phyloP scores from a whole-genome alignment of 2,888 invertebrate genomes.

The Marronus borbonicus region DNA sequence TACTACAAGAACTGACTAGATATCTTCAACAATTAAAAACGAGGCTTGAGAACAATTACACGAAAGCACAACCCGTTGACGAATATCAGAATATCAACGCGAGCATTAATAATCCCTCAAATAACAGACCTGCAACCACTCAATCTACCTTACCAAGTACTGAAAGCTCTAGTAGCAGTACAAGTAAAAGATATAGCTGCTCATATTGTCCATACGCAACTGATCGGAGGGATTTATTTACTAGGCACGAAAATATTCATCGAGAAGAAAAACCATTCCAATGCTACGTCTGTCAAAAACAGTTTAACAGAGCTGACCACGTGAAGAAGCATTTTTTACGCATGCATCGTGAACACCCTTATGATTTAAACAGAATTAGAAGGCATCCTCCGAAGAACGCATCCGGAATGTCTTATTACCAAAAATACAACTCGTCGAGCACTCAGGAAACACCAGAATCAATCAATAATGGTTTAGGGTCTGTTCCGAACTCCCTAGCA shows the following conservation, averaged over 20 bases:
- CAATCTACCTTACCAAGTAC: slow-evolving; percentile 35
- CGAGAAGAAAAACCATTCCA: slow-evolving; percentile 95
- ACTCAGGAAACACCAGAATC: slow-evolving; percentile 61
- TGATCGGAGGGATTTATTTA: slow-evolving; percentile 91
- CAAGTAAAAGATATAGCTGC: slow-evolving; percentile 85
- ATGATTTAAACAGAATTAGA: slow-evolving; percentile 87
- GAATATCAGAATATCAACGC: slow-evolving; percentile 56
- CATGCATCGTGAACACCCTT: slow-evolving; percentile 92
- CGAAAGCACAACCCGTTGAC: slow-evolving; percentile 66
- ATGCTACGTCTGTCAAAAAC: slow-evolving; percentile 93
- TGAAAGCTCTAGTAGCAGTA: slow-evolving; percentile 38
- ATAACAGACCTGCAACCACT: slow-evolving; percentile 44
- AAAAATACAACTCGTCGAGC: slow-evolving; percentile 67
- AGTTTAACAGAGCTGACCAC: slow-evolving; percentile 94
- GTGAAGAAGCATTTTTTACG: slow-evolving; percentile 94
- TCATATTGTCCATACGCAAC: slow-evolving; percentile 92
- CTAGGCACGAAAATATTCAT: slow-evolving; percentile 94
- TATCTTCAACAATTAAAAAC: slow-evolving; percentile 80
- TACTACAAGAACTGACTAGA: slow-evolving; percentile 82
- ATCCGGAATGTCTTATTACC: slow-evolving; percentile 72
- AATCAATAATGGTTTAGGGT: slow-evolving; percentile 53
- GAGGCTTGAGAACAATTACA: slow-evolving; percentile 72
- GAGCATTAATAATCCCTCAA: slow-evolving; percentile 40
- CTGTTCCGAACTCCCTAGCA: slow-evolving; percentile 57
- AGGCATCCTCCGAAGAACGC: slow-evolving; percentile 76